These are phyloP conservation scores for Orbicella faveolata DNA, from an alignment of 64 coral and sea anemone genomes.

Conservation along the genomic window DNA sequence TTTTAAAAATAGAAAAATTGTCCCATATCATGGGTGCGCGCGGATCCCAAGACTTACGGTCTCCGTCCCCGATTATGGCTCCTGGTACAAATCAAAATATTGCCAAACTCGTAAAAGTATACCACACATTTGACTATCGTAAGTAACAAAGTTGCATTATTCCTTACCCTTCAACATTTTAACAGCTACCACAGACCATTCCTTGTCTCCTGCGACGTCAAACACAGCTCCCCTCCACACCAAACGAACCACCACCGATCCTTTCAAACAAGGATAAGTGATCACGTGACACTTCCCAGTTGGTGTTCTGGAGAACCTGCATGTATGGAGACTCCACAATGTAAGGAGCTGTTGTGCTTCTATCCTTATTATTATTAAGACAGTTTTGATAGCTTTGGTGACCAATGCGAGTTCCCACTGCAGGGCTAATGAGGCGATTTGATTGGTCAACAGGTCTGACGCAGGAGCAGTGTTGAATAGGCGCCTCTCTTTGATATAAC, in stretches of 20 bases:
- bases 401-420: background rate
- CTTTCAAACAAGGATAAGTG: background rate
- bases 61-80: no score
- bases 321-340: background rate
- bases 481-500: background rate
- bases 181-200: constrained; percentile 21
- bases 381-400: background rate
- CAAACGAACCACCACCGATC: constrained; percentile 16
- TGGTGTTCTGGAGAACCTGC: background rate
- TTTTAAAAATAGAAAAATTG: no score
- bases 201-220: background rate
- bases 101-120: no score
- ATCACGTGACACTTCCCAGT: background rate
- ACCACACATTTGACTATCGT: no score
- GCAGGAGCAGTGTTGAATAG: background rate
- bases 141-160: background rate
- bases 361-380: background rate
- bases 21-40: no score
- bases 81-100: no score
- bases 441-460: background rate
- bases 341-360: background rate
- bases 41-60: no score
- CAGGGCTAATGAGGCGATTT: background rate
- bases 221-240: constrained; percentile 2
- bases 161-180: constrained; percentile 34